Evolutionary conservation across 2,797 vertebrate genomes (phyloP).

Genomic region (Leucoraja ocellata): DNA sequence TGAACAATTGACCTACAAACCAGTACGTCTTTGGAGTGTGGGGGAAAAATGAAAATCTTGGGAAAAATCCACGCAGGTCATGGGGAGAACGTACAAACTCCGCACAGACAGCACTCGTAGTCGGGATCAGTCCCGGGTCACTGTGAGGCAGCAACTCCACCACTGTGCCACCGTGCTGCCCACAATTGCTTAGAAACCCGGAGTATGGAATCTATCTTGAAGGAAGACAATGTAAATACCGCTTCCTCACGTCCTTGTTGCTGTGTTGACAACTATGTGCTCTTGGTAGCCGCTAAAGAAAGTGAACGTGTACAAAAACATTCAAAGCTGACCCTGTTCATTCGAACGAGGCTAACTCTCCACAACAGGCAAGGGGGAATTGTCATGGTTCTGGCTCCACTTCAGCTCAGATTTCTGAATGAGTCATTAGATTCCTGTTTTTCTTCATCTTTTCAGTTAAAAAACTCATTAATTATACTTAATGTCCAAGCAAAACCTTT

Average conservation of each 20-base stretch:
- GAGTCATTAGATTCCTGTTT: neutral
- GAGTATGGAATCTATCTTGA: too few relatives aligned
- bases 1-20: too few relatives aligned
- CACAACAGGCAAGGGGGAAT: neutral
- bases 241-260: neutral
- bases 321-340: neutral
- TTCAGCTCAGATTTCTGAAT: slow-evolving; percentile 9
- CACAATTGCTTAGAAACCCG: too few relatives aligned
- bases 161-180: too few relatives aligned
- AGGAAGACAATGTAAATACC: too few relatives aligned
- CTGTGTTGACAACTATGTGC: neutral
- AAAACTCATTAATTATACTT: neutral
- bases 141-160: too few relatives aligned
- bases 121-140: too few relatives aligned
- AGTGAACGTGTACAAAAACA: neutral
- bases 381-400: neutral
- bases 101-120: too few relatives aligned
- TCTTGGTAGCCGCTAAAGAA: neutral
- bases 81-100: too few relatives aligned
- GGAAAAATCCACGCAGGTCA: too few relatives aligned
- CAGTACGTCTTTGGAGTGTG: too few relatives aligned
- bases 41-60: too few relatives aligned
- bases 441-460: neutral
- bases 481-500: neutral
- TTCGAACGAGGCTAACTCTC: neutral